Evolutionary conservation across 2,888 invertebrate species (phyloP).

Genomic region (Mechanitis mazaeus): DNA sequence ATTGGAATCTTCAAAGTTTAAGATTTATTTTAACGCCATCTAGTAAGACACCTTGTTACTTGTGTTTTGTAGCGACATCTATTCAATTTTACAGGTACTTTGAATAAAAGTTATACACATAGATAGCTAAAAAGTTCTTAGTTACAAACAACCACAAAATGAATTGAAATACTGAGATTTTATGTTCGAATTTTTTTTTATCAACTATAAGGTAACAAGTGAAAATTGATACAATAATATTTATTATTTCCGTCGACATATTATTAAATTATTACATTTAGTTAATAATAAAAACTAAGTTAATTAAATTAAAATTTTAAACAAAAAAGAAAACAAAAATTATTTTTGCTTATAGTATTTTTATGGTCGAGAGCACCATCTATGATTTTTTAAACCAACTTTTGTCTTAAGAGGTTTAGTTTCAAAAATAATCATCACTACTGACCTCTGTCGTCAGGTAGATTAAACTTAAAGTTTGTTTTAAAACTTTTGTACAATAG

Average conservation of each 20-base stretch:
- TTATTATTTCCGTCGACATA: too few species aligned
- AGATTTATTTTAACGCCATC: conserved; percentile 21
- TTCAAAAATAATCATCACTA: conserved; percentile 41
- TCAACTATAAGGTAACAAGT: too few species aligned
- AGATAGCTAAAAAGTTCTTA: background rate
- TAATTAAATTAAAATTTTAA: too few species aligned
- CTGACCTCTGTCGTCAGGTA: conserved; percentile 67
- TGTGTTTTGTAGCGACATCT: conserved; percentile 21
- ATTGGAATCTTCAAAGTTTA: too few species aligned
- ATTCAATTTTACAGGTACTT: conserved; percentile 15
- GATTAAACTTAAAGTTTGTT: conserved; percentile 41
- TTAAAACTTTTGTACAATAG: conserved; percentile 45
- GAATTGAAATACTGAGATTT: background rate
- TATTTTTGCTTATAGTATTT: too few species aligned
- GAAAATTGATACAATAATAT: too few species aligned
- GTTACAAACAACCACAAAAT: background rate
- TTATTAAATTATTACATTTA: too few species aligned
- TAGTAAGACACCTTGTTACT: conserved; percentile 10
- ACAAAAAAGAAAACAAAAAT: too few species aligned
- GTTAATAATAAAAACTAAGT: background rate
- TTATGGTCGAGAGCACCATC: conserved; percentile 40
- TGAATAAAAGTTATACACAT: conserved; percentile 7
- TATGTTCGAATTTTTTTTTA: too few species aligned
- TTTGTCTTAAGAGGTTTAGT: conserved; percentile 40
- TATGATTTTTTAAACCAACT: conserved; percentile 41